Evolutionary conservation across 1,140 invertebrate species (phyloP).

Genomic region (Heliconius eleuchia): DNA sequence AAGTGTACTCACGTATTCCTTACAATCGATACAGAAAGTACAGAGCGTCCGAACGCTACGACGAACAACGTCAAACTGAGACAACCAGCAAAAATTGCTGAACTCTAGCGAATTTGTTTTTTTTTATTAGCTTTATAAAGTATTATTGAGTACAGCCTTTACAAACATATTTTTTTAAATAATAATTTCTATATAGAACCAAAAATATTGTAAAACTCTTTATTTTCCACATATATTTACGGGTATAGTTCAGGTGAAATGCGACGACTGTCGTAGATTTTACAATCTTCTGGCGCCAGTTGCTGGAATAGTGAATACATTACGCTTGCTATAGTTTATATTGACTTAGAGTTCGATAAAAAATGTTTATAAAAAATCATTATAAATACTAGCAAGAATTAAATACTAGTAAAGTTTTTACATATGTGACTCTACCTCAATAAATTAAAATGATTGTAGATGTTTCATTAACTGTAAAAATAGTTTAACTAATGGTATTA

Average conservation of each 20-base stretch:
- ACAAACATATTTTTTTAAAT: not conserved
- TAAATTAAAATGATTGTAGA: no score
- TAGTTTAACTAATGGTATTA: no score
- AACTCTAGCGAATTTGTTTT: conserved; percentile 21
- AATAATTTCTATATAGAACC: not conserved
- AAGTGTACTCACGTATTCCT: conserved; percentile 32
- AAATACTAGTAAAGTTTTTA: no score
- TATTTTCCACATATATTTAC: not conserved
- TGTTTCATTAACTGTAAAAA: no score
- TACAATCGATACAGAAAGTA: conserved; percentile 7
- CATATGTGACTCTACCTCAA: no score
- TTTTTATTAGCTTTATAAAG: conserved; percentile 25
- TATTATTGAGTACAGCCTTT: conserved; percentile 5
- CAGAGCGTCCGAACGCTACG: conserved; percentile 39
- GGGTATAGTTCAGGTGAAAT: not conserved
- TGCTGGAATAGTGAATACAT: not conserved
- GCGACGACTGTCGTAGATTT: not conserved
- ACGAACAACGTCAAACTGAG: conserved; percentile 43
- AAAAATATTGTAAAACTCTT: not conserved
- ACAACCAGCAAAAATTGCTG: conserved; percentile 32
- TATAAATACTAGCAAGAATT: no score
- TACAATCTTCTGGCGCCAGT: conserved; percentile 12
- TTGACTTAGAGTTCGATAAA: not conserved
- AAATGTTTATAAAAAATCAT: no score
- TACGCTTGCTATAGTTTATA: not conserved